These are phyloP conservation scores for Todiramphus chloris DNA, from an alignment of 2,113 vertebrate genomes.

Conservation along the genomic window DNA sequence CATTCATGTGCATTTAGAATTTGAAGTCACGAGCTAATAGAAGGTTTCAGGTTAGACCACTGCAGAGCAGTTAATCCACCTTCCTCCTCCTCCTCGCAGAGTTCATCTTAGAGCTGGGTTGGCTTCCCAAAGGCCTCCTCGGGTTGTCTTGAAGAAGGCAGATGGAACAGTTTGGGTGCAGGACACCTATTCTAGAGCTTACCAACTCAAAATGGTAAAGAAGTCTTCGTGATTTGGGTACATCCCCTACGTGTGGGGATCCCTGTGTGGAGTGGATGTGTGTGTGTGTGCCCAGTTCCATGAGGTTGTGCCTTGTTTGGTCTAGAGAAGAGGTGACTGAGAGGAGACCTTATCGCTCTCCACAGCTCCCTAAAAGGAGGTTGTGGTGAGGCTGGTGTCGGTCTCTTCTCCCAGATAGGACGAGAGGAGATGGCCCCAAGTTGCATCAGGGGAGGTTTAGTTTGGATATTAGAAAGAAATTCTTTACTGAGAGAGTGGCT, in stretches of 20 bases:
- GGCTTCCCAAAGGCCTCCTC: neutral
- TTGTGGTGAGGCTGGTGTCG: no score
- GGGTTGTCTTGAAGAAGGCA: neutral
- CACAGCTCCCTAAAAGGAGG: no score
- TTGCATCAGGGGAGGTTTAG: no score
- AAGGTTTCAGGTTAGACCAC: neutral
- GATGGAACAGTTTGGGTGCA: accelerated
- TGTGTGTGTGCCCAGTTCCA: neutral
- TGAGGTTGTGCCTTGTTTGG: neutral
- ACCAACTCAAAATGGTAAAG: neutral
- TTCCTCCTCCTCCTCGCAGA: neutral
- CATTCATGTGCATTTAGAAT: accelerated
- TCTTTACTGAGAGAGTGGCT: no score
- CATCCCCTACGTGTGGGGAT: accelerated
- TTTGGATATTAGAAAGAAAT: no score
- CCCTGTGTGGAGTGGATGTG: accelerated
- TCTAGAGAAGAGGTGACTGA: no score
- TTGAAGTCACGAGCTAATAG: neutral
- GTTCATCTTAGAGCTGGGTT: accelerated
- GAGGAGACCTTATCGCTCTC: no score
- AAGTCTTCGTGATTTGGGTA: neutral
- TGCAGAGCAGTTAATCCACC: neutral
- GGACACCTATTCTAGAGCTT: neutral
- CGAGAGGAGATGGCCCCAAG: no score
- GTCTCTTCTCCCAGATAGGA: no score